Conservation (phyloP, 2,888 invertebrate species). For the Drosophila glabriapex region DNA sequence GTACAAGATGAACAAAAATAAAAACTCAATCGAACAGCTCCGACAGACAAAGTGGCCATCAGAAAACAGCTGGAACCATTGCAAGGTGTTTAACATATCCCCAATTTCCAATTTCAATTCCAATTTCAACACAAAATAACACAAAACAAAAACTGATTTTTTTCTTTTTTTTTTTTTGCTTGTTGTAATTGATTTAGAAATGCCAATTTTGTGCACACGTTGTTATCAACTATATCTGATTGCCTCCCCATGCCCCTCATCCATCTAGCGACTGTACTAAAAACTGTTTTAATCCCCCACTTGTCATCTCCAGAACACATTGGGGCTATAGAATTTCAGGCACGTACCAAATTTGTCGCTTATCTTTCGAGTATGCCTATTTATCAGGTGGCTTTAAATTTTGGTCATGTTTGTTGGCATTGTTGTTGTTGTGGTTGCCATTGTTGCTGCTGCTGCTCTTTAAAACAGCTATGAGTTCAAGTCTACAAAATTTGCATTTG, state of each 20-base stretch:
- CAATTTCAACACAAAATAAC: neutral
- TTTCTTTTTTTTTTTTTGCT: neutral
- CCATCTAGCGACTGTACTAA: neutral
- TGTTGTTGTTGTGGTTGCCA: constrained; percentile 13
- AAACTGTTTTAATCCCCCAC: constrained; percentile 21
- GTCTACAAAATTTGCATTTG: constrained; percentile 8
- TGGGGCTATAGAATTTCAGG: constrained; percentile 43
- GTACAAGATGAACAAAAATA: neutral
- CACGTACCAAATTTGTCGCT: constrained; percentile 56
- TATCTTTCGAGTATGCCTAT: constrained; percentile 40
- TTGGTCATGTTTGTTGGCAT: constrained; percentile 24
- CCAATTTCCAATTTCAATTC: constrained; percentile 7
- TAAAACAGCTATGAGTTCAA: constrained; percentile 27
- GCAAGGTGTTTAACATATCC: constrained; percentile 22
- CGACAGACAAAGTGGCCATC: constrained; percentile 25
- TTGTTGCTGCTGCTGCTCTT: constrained; percentile 20
- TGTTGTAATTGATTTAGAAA: constrained; percentile 61
- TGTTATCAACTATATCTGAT: neutral
- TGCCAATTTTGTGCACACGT: constrained; percentile 48
- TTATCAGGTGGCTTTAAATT: constrained; percentile 30
- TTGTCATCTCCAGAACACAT: constrained; percentile 19
- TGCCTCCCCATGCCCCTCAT: neutral
- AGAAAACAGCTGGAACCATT: constrained; percentile 30
- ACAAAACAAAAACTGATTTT: constrained; percentile 12
- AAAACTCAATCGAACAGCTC: constrained; percentile 33